A percentile compares a stretch with the other conserved stretches of the same genome.
Evolutionary conservation across 2,113 vertebrate genomes (phyloP).

Genomic region (Pelodiscus sinensis): DNA sequence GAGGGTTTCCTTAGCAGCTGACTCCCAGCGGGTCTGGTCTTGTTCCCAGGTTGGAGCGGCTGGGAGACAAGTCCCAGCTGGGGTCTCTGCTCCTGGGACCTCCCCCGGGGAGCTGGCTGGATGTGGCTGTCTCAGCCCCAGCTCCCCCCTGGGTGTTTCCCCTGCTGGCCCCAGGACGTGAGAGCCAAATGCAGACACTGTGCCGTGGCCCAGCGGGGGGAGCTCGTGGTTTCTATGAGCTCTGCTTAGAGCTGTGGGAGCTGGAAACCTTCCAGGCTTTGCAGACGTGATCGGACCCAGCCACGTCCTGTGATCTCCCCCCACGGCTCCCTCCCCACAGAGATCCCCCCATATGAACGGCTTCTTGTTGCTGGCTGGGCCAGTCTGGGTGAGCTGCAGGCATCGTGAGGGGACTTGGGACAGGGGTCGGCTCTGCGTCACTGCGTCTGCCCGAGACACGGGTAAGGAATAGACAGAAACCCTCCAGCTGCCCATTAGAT

Average conservation of each 20-base stretch:
- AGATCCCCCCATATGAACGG: no score
- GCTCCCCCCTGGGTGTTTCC: background rate
- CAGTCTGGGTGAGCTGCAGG: no score
- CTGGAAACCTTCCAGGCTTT: no score
- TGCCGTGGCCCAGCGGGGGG: background rate
- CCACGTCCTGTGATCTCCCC: no score
- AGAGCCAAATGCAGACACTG: no score
- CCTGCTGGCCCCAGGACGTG: background rate
- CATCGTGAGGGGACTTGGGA: fast-evolving
- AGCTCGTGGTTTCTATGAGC: fast-evolving
- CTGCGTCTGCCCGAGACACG: no score
- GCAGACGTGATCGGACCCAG: no score
- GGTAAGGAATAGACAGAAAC: no score
- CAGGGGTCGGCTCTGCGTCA: no score
- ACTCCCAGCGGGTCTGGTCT: background rate
- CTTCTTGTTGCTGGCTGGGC: no score
- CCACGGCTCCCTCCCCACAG: no score
- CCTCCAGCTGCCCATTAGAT: no score
- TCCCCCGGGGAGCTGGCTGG: background rate
- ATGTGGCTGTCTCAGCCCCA: background rate
- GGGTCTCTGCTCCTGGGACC: background rate
- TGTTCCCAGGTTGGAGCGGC: background rate
- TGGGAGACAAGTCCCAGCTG: background rate
- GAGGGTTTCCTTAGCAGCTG: background rate
- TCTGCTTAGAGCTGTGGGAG: background rate